A percentile compares a stretch with the other conserved stretches of the same genome.
phyloP scores from a whole-genome alignment of 2,797 vertebrate species.

The Clarias laeviceps region DNA sequence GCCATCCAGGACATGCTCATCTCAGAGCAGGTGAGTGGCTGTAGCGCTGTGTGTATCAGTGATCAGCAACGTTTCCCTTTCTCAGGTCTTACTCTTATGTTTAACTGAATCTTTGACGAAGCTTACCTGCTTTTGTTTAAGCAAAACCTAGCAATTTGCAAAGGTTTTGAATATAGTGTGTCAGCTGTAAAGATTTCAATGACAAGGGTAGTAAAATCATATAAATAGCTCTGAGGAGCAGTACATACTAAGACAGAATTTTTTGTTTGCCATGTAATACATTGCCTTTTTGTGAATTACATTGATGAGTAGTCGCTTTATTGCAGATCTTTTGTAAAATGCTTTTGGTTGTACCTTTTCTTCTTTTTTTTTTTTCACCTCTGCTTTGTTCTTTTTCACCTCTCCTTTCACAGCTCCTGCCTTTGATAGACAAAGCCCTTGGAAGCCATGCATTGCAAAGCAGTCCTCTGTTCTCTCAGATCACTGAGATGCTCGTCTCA shows the following conservation, averaged over 20 bases:
- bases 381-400: conserved; percentile 21
- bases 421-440: conserved; percentile 79
- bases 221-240: not conserved
- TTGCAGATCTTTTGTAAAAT: too few species aligned
- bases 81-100: not conserved
- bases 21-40: conserved; percentile 80
- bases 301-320: not conserved
- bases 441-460: conserved; percentile 80
- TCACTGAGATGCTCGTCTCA: conserved; percentile 83
- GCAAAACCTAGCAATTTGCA: not conserved
- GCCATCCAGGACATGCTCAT: conserved; percentile 84
- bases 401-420: conserved; percentile 80
- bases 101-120: not conserved
- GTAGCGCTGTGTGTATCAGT: not conserved
- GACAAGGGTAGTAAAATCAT: too few species aligned
- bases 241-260: too few species aligned
- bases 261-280: not conserved
- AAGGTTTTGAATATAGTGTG: not conserved
- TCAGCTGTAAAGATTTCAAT: not conserved
- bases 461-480: conserved; percentile 82
- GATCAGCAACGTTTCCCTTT: not conserved
- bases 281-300: conserved; percentile 9
- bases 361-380: not conserved
- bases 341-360: not conserved
- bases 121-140: not conserved